Evolutionary conservation across 2,797 vertebrate genomes (phyloP), one percentile per base, ranked within the genome.

Genomic region (Phrynocephalus vlangalii): DNA sequence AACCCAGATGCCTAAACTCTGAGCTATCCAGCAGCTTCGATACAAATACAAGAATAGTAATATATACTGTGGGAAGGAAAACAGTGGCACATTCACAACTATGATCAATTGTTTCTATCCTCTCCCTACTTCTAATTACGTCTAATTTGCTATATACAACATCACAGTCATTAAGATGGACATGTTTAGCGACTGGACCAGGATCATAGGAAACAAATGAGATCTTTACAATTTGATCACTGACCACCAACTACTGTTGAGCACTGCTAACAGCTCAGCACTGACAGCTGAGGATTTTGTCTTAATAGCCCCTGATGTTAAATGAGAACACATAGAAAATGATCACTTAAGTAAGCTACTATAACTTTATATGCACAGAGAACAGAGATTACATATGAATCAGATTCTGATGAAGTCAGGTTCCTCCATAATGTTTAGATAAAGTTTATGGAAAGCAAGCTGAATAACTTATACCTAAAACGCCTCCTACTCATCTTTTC

Each of bases 401-500:
- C 70, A 24, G 10, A 76, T 48, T 26, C 22, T 38, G 60, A 81
- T 20, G 10, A 63, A 63, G 60, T 18, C 60, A 63, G 18, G 20
- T 66, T 73, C 44, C 24, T 71, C 81, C 81, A 20, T 68, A 56
- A 70, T 3, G 0, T 71, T 76, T 85, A 6, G 18, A 67, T 50
- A 77, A 56, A n/a, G 8, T 66, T 60, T 33, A 16, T 79, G n/a
- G 63, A 82, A 77, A 44, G n/a, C 30, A 70, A 82, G 44, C 20
- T 60, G 20, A 86, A 86, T 79, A 63, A 80, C 76, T 83, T 79
- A 66, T 2, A 81, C 26, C 60, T 56, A 20, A 60, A 84, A 84
- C 18, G 48, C 30, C 70, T 87, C 52, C 56, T 11, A 82, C 28
- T 70, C 38, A 56, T 77, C 30, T 77, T 75, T 82, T 68, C 56